Conservation (phyloP, 1,140 invertebrate species). For the Ceratina calcarata region DNA sequence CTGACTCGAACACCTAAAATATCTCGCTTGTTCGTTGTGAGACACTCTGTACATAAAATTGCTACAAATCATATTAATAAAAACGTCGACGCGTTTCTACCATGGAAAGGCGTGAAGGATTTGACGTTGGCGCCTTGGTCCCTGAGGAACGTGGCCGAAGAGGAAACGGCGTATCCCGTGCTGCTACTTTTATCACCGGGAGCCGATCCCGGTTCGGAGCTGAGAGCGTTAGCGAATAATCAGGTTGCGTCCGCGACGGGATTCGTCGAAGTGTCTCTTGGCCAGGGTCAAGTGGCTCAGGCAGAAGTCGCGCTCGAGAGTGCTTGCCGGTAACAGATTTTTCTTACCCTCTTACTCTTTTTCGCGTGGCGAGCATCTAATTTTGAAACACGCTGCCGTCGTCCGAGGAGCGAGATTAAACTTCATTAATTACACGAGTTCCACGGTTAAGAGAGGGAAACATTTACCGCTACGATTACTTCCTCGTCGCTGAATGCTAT, state of each 20-base stretch:
- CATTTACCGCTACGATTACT: too few species aligned
- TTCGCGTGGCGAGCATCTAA: too few species aligned
- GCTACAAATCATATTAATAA: too few species aligned
- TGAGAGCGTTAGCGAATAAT: conserved; percentile 82
- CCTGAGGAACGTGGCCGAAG: conserved; percentile 76
- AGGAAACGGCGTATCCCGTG: conserved; percentile 81
- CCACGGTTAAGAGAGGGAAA: too few species aligned
- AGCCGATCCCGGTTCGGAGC: conserved; percentile 89
- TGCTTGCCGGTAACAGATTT: conserved; percentile 72
- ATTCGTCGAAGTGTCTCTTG: conserved; percentile 85
- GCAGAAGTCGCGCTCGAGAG: conserved; percentile 83
- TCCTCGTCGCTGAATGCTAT: too few species aligned
- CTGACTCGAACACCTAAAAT: too few species aligned
- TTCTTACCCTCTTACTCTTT: background rate
- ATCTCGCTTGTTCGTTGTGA: too few species aligned
- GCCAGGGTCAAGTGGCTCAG: conserved; percentile 84
- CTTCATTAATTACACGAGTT: too few species aligned
- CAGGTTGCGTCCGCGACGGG: conserved; percentile 66
- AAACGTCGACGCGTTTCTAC: background rate
- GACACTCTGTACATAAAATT: too few species aligned
- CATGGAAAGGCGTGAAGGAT: conserved; percentile 68
- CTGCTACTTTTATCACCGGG: conserved; percentile 87
- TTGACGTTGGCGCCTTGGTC: conserved; percentile 72
- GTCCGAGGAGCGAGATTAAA: too few species aligned
- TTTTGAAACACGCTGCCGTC: too few species aligned